Evolutionary conservation across 2,888 invertebrate species (phyloP), one percentile per base, ranked within the genome.

Genomic region (Laspeyria flexula): DNA sequence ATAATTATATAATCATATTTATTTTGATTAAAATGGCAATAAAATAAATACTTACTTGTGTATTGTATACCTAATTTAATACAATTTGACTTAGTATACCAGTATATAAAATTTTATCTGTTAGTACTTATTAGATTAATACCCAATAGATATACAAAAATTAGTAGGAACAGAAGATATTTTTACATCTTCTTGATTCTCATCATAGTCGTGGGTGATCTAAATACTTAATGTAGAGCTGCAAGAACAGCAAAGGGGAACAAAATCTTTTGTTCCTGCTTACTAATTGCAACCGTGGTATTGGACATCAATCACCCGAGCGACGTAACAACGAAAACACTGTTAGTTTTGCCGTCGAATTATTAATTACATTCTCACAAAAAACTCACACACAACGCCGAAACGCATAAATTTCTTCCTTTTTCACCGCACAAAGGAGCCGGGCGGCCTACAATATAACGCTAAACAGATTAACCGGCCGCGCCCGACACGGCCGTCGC

Each of bases 341-440:
- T 93, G 93, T 93, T 93, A 92, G 93, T 92, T 93, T 93, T 92
- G 91, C 93, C 92, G 92, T 92, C 89, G 90, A 92, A 92, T 92
- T 92, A 92, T 92, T 92, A 92, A 92, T 92, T 92, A 92, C 92
- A 90, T 90, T 90, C 88, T 67, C 74, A 90, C 88, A 92, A 92
- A 91, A 92, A 92, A 91, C 88, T 82, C 79, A 86, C 88, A 90
- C 90, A 90, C 87, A 86, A 82, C 77, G 88, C 91, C 92, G 92
- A 89, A 90, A 88, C 87, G 86, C 88, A 92, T 91, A 92, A 92
- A 91, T 92, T 91, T 92, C 88, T 90, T 90, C 90, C 88, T 91
- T 92, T 92, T 91, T 89, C 86, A 88, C 83, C 85, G 83, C 89
- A 90, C 92, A 92, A 92, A 91, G 86, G 86, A 78, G 74, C 85